Evolutionary conservation across 2,113 vertebrate genomes (phyloP).

Genomic region (Colistium nudipinnis): DNA sequence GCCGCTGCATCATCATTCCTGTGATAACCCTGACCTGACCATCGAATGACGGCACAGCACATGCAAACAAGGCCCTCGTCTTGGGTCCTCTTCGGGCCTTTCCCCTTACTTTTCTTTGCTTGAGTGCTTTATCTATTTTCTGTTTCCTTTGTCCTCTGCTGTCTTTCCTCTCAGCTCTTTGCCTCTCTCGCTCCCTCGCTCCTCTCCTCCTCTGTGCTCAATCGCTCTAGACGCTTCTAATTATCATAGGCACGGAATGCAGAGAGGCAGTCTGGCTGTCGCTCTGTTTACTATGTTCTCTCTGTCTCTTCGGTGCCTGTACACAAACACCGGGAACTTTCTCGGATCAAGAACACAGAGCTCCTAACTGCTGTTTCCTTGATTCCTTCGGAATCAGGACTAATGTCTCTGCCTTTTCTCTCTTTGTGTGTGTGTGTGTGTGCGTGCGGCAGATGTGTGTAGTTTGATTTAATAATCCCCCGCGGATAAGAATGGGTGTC

Average conservation of each 20-base stretch:
- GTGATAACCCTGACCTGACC: slow-evolving; percentile 62
- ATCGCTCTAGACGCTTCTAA: slow-evolving; percentile 38
- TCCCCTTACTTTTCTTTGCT: background rate
- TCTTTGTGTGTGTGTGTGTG: background rate
- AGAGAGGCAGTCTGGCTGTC: slow-evolving; percentile 32
- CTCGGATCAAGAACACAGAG: background rate
- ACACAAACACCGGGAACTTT: slow-evolving; percentile 7
- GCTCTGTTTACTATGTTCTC: slow-evolving; percentile 38
- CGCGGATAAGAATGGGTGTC: background rate
- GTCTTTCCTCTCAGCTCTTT: slow-evolving; percentile 1
- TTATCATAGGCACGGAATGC: slow-evolving; percentile 43
- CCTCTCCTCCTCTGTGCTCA: slow-evolving; percentile 11
- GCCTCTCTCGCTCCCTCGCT: background rate
- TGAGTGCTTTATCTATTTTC: background rate
- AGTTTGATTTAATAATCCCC: slow-evolving; percentile 12
- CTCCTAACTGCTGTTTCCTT: no score
- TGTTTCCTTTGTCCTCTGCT: background rate
- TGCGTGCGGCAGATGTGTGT: no score
- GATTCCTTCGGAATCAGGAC: no score
- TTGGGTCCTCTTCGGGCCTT: slow-evolving; percentile 21
- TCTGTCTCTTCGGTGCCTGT: slow-evolving; percentile 20
- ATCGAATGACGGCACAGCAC: slow-evolving; percentile 38
- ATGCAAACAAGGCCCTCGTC: slow-evolving; percentile 51
- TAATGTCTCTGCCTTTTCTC: background rate
- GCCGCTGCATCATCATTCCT: slow-evolving; percentile 44